Conservation (phyloP, 2,888 invertebrate species). For the Nemurella pictetii region DNA sequence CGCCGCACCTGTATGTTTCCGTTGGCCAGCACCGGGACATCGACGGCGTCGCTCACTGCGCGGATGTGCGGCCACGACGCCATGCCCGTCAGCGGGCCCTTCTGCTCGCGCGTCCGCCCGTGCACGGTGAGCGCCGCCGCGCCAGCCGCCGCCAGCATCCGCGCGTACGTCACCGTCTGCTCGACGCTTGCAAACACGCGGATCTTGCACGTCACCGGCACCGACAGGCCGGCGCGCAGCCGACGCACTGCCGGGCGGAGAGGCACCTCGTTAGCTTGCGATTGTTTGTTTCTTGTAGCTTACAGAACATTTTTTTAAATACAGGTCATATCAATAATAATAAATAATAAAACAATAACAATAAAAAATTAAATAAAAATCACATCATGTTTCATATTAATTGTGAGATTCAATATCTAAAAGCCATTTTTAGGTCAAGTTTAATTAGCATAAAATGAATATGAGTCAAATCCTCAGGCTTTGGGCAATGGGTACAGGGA, state of each 20-base stretch:
- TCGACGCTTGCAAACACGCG: conserved; percentile 84
- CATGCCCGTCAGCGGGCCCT: conserved; percentile 92
- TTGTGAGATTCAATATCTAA: background rate
- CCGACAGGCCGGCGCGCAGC: conserved; percentile 68
- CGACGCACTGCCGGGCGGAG: conserved; percentile 69
- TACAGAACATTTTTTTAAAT: background rate
- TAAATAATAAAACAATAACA: background rate
- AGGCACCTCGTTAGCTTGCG: too few relatives aligned
- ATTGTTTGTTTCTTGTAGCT: conserved; percentile 16
- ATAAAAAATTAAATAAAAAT: too few relatives aligned
- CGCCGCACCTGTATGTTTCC: conserved; percentile 82
- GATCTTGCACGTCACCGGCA: conserved; percentile 97
- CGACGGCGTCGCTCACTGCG: conserved; percentile 84
- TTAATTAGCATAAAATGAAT: too few relatives aligned
- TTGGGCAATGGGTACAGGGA: too few relatives aligned
- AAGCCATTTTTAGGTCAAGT: too few relatives aligned
- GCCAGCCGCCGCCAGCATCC: conserved; percentile 93
- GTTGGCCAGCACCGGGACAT: conserved; percentile 94
- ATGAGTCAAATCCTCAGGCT: too few relatives aligned
- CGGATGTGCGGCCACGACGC: conserved; percentile 94
- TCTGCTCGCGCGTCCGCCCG: conserved; percentile 93
- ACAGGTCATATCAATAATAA: background rate
- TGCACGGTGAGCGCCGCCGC: conserved; percentile 92
- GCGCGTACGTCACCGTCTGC: conserved; percentile 88
- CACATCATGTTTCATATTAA: too few relatives aligned